Evolutionary conservation across 2,797 vertebrate genomes (phyloP).

Genomic region (Ceyx erithaca): DNA sequence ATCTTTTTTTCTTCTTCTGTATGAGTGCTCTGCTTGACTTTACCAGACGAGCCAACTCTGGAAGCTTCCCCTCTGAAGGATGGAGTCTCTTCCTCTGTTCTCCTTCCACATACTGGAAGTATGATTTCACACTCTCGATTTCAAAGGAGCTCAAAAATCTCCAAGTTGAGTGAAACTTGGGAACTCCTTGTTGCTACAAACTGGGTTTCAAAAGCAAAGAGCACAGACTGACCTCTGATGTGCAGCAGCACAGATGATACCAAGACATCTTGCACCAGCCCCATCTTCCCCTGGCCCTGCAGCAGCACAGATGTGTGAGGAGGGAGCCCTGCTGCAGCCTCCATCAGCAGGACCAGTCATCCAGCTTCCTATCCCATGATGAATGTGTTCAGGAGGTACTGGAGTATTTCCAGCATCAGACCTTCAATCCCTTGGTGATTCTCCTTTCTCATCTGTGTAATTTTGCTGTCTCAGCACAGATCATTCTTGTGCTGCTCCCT

Average conservation of each 20-base stretch:
- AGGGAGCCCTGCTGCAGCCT: not conserved
- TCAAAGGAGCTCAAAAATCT: not conserved
- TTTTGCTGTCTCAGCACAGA: not conserved
- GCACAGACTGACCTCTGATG: not conserved
- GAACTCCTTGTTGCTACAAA: not conserved
- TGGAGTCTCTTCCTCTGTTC: not conserved
- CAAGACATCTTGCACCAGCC: not conserved
- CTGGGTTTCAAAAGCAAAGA: constrained; percentile 13
- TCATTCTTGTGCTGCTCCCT: not conserved
- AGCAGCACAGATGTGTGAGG: not conserved
- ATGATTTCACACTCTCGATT: not conserved
- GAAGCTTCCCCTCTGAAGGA: not conserved
- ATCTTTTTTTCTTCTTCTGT: not conserved
- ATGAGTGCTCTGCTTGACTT: not conserved
- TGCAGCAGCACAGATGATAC: not conserved
- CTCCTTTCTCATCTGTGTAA: not conserved
- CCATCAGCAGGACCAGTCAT: not conserved
- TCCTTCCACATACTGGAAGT: not conserved
- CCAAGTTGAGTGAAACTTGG: not conserved
- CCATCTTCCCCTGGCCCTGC: not conserved
- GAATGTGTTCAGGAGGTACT: not conserved
- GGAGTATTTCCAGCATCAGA: constrained; percentile 3
- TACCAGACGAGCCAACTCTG: not conserved
- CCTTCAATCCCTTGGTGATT: not conserved
- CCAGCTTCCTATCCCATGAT: not conserved